Percentiles rank a stretch among this genome's conserved stretches.
These are phyloP conservation scores for Cnemophilus loriae DNA, from an alignment of 2,113 vertebrate genomes.

Conservation along the genomic window DNA sequence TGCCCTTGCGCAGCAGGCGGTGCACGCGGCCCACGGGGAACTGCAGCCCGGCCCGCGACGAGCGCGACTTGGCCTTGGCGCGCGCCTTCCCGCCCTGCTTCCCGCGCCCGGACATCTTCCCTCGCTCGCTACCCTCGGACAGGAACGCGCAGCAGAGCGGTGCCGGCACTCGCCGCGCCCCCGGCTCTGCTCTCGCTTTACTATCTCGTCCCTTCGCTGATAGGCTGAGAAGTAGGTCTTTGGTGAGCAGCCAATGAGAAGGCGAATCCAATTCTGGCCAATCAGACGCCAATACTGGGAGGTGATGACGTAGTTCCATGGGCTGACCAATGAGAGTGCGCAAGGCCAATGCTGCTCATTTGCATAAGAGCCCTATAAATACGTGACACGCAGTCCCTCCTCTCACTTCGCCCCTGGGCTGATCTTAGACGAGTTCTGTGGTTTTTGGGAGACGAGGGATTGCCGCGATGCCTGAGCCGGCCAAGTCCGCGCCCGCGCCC, in stretches of 20 bases:
- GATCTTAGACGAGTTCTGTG: accelerated
- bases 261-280: not conserved
- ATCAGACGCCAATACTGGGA: accelerated
- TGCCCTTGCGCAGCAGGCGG: constrained; percentile 82
- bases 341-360: accelerated
- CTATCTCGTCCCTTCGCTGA: not conserved
- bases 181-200: accelerated
- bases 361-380: not conserved
- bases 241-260: not conserved
- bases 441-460: accelerated
- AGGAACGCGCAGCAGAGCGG: accelerated
- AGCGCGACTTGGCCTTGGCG: constrained; percentile 69
- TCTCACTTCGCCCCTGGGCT: accelerated
- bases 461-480: not conserved
- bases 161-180: accelerated
- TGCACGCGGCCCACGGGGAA: constrained; percentile 86
- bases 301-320: accelerated
- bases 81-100: constrained; percentile 6
- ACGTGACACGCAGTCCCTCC: accelerated
- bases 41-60: constrained; percentile 65
- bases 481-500: constrained; percentile 39
- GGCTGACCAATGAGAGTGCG: accelerated
- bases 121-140: accelerated
- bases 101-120: not conserved
- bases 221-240: constrained; percentile 12